A percentile compares a stretch with the other conserved stretches of the same genome.
phyloP scores from a whole-genome alignment of 2,113 vertebrate species.

The Reinhardtius hippoglossoides region DNA sequence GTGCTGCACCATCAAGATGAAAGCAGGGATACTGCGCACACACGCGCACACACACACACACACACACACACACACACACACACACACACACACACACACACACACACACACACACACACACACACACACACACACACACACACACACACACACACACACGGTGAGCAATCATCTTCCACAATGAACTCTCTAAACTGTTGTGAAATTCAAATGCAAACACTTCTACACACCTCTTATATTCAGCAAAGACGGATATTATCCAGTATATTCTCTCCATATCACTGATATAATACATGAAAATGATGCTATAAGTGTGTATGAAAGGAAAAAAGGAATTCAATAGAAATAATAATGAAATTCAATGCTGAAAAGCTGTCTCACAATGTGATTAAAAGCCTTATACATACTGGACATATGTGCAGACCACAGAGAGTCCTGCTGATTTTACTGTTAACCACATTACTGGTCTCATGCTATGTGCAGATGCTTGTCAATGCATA shows the following conservation, averaged over 20 bases:
- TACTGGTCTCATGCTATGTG: not conserved
- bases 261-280: constrained; percentile 8
- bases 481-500: too few relatives aligned
- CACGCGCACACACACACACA: constrained; percentile 30
- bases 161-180: constrained; percentile 43
- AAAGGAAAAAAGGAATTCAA: not conserved
- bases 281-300: constrained; percentile 5
- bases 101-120: constrained; percentile 23
- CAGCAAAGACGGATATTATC: not conserved
- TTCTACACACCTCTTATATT: constrained; percentile 36
- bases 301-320: not conserved
- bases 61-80: constrained; percentile 1
- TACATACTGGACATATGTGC: too few relatives aligned
- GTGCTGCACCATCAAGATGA: constrained; percentile 68
- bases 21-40: constrained; percentile 55
- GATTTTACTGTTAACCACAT: constrained; percentile 13
- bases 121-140: constrained; percentile 26
- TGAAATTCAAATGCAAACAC: constrained; percentile 58
- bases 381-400: too few relatives aligned
- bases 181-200: constrained; percentile 42
- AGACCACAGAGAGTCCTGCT: not conserved
- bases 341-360: not conserved
- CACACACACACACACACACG: constrained; percentile 33
- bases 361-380: constrained; percentile 1
- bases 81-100: constrained; percentile 24